Evolutionary conservation across 1,140 invertebrate genomes (phyloP).

Genomic region (Drosophila mayri): DNA sequence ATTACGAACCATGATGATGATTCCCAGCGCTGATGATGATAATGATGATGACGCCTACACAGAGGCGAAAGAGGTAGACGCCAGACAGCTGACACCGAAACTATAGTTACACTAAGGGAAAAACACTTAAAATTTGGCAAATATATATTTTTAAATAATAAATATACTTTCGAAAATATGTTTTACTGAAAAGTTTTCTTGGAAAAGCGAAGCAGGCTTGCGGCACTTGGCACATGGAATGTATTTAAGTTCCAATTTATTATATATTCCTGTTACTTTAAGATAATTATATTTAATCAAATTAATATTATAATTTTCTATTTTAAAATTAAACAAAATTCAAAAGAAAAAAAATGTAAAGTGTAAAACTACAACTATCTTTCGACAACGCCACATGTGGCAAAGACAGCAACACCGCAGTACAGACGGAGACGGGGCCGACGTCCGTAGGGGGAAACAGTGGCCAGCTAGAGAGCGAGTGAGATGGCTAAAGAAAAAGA

Average conservation of each 20-base stretch:
- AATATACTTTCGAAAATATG: no score
- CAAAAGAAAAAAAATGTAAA: background rate
- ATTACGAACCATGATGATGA: conserved; percentile 39
- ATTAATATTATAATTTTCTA: no score
- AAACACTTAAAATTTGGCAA: background rate
- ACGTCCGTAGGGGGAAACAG: conserved; percentile 23
- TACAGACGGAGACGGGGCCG: conserved; percentile 32
- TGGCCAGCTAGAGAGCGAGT: conserved; percentile 21
- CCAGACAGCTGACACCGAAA: conserved; percentile 58
- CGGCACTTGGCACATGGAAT: no score
- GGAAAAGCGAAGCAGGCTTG: no score
- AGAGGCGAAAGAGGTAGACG: conserved; percentile 43
- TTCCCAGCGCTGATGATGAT: conserved; percentile 50
- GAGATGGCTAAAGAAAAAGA: conserved; percentile 3
- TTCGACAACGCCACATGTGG: conserved; percentile 56
- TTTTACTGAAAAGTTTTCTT: no score
- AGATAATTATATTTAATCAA: no score
- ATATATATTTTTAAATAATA: no score
- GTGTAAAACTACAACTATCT: conserved; percentile 51
- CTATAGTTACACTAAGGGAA: conserved; percentile 29
- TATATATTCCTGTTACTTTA: no score
- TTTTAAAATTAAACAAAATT: no score
- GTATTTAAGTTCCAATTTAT: no score
- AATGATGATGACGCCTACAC: conserved; percentile 71
- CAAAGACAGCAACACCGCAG: conserved; percentile 49